phyloP scores from a whole-genome alignment of 2,797 vertebrate species.

The Sebastes baramenuke region DNA sequence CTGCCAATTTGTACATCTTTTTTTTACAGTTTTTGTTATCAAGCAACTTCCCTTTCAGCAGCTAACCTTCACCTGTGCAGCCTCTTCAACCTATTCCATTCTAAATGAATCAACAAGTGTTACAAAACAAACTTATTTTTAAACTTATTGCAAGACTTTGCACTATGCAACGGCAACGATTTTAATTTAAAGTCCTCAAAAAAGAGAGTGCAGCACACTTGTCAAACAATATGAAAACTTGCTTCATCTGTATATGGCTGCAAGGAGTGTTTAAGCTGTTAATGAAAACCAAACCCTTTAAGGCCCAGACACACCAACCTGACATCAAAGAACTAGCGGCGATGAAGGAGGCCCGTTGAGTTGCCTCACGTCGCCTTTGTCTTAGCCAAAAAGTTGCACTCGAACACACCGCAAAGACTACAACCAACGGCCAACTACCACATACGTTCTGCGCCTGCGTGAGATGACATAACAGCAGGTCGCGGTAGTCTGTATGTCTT shows the following conservation, averaged over 20 bases:
- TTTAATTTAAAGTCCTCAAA: background rate
- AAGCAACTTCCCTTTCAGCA: background rate
- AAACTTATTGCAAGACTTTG: background rate
- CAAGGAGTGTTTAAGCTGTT: background rate
- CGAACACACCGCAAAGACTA: too few relatives aligned
- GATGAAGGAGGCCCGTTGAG: too few relatives aligned
- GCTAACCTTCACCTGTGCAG: background rate
- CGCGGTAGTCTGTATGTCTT: too few relatives aligned
- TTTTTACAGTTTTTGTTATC: background rate
- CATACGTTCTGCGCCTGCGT: too few relatives aligned
- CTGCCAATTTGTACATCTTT: background rate
- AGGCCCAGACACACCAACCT: too few relatives aligned
- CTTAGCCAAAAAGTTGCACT: too few relatives aligned
- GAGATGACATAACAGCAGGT: too few relatives aligned
- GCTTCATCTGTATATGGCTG: background rate
- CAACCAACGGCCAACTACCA: too few relatives aligned
- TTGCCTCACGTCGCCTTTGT: too few relatives aligned
- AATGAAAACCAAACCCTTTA: background rate
- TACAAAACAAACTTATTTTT: background rate
- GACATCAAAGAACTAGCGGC: too few relatives aligned
- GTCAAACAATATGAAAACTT: background rate
- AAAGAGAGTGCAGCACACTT: background rate
- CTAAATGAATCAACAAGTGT: background rate
- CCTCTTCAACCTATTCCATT: background rate
- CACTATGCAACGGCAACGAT: background rate